Evolutionary conservation across 2,888 invertebrate genomes (phyloP), one percentile per base, ranked within the genome.

Genomic region (Heliconius cydno): DNA sequence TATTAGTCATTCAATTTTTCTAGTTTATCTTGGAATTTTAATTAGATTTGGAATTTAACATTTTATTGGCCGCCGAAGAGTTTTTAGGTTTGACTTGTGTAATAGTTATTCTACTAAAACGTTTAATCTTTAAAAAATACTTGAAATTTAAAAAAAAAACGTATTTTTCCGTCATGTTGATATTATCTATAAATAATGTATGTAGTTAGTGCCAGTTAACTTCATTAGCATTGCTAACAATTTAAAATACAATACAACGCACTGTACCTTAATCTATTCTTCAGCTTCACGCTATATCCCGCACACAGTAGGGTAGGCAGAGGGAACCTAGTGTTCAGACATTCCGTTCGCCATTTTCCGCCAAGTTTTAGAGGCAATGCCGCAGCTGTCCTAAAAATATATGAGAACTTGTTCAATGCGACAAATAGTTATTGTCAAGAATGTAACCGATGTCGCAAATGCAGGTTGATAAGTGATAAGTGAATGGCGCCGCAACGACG

Each of bases 21-120:
- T 90, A 88, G 89, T 86, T 87, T 88, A 87, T 90, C 89, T 88
- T 85, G 90, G 91, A 91, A 91, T 92, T 91, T 91, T 91, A 92
- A 92, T 93, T 91, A 90, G 88, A 57, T 60, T 60, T 60, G 73
- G 15, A 73, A 34, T 86, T 87, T 89, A 87, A 75, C 65, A 78
- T 72, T 80, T 74, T 46, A 57, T 73, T 73, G 34, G 57, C 22
- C 22, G 52, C 57, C 30, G 28, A 13, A 46, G 70, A 41, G 41
- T 41, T 70, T 25, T 46, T 25, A 70, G 15, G 41, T 41, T 70
- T 46, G 25, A 41, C 25, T 15, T 41, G 70, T 25, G 70, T 41
- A 68, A 68, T 68, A 68, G n/a, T 41, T n/a, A 7, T 68, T 68
- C 34, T n/a, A 12, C n/a, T 38, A 12, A 22, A 68, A 22, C 5